Evolutionary conservation across 2,797 vertebrate genomes (phyloP).

Genomic region (Macrochelys suwanniensis): DNA sequence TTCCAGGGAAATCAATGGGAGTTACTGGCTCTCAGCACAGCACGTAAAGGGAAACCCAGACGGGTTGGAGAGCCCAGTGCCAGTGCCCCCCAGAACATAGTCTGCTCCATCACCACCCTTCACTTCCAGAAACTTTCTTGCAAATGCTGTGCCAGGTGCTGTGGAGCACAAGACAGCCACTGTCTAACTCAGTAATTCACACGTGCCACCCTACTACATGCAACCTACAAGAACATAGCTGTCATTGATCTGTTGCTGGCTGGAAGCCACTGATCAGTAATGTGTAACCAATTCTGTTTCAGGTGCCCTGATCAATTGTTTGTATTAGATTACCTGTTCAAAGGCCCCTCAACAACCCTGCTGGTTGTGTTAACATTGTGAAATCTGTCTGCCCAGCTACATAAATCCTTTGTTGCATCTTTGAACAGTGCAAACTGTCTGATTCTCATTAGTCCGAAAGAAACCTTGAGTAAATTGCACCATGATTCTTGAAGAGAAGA

Average conservation of each 20-base stretch:
- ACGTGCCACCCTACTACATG: background rate
- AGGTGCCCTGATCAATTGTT: background rate
- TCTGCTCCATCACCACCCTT: background rate
- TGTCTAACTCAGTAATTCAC: background rate
- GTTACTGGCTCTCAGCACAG: no score
- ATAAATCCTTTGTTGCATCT: slow-evolving; percentile 62
- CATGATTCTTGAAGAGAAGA: slow-evolving; percentile 45
- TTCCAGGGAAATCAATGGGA: background rate
- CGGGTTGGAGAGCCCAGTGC: background rate
- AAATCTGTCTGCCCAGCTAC: background rate
- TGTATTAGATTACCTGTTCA: background rate
- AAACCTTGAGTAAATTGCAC: slow-evolving; percentile 50
- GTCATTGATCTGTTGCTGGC: background rate
- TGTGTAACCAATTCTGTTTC: background rate
- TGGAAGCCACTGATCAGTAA: background rate
- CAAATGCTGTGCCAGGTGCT: background rate
- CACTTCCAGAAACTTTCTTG: background rate
- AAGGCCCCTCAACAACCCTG: background rate
- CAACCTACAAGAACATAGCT: background rate
- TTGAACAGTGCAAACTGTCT: slow-evolving; percentile 17
- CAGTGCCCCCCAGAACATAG: background rate
- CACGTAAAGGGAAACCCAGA: background rate
- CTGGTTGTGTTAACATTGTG: background rate
- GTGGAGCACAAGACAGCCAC: background rate
- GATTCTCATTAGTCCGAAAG: slow-evolving; percentile 42